Evolutionary conservation across 2,888 invertebrate species (phyloP).

Genomic region (Zhuqinia jingwanae): DNA sequence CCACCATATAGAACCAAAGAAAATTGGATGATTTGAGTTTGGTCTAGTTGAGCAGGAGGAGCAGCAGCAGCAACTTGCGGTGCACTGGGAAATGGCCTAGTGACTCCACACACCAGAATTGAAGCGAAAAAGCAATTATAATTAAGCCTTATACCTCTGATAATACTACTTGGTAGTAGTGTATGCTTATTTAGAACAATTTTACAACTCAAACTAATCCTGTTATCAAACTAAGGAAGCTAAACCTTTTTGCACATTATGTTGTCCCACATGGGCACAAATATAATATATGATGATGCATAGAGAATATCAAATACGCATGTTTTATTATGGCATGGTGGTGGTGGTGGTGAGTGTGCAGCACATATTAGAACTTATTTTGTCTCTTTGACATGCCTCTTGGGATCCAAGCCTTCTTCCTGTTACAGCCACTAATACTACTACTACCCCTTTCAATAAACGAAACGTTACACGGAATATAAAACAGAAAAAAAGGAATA

Average conservation of each 20-base stretch:
- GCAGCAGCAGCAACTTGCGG: background rate
- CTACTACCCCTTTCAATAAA: background rate
- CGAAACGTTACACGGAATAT: background rate
- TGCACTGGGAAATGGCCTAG: background rate
- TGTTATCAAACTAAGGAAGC: no score
- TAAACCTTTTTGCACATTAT: no score
- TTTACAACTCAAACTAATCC: no score
- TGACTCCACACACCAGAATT: background rate
- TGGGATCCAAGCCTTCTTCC: constrained; percentile 20
- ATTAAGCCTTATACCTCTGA: constrained; percentile 29
- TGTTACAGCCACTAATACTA: no score
- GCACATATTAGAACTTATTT: constrained; percentile 31
- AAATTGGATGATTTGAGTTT: no score
- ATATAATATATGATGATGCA: constrained; percentile 6
- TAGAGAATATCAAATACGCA: constrained; percentile 31
- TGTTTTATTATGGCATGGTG: background rate
- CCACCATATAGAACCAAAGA: no score
- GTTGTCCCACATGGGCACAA: no score
- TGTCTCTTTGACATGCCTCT: constrained; percentile 9
- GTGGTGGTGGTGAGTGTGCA: background rate
- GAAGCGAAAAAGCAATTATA: background rate
- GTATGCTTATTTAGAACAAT: no score
- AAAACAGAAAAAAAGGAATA: background rate
- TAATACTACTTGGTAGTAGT: no score
- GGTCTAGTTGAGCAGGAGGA: no score